These are phyloP conservation scores for Trichosurus vulpecula DNA, from an alignment of 2,797 vertebrate species.

Conservation along the genomic window DNA sequence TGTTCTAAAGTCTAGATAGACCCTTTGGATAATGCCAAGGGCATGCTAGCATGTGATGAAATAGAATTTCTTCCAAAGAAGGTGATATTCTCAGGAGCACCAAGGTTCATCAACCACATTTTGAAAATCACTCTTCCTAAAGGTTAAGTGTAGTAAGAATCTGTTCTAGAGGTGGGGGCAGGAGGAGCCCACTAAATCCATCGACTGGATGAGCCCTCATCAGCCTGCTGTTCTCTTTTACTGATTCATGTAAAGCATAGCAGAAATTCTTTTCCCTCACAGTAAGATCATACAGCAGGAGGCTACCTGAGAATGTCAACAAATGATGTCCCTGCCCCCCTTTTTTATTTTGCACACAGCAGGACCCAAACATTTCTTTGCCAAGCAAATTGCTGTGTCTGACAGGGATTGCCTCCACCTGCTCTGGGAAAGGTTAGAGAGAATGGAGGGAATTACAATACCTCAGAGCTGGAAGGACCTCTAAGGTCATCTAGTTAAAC, in stretches of 20 bases:
- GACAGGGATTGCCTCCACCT: constrained; percentile 1
- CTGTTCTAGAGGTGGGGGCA: not conserved
- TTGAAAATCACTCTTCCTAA: not conserved
- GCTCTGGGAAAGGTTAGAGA: constrained; percentile 10
- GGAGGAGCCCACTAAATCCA: not conserved
- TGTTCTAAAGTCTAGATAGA: not conserved
- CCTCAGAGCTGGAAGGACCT: not conserved
- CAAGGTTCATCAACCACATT: constrained; percentile 1
- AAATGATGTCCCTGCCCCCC: constrained; percentile 14
- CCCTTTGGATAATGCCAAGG: not conserved
- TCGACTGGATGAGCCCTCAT: not conserved
- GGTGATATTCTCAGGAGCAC: not conserved
- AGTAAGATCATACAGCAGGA: constrained; percentile 46
- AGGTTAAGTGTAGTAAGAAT: not conserved
- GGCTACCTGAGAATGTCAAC: constrained; percentile 30
- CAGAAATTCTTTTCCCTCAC: not conserved
- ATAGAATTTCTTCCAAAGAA: constrained; percentile 10
- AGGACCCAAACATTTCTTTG: constrained; percentile 25
- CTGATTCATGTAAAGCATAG: not conserved
- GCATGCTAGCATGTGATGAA: not conserved
- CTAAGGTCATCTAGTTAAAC: not conserved
- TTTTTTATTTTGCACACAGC: constrained; percentile 21
- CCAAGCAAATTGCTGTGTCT: constrained; percentile 21
- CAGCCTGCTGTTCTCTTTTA: not conserved
- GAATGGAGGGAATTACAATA: not conserved